phyloP scores from a whole-genome alignment of 2,888 invertebrate genomes.

The Dicranocentrus wangi region DNA sequence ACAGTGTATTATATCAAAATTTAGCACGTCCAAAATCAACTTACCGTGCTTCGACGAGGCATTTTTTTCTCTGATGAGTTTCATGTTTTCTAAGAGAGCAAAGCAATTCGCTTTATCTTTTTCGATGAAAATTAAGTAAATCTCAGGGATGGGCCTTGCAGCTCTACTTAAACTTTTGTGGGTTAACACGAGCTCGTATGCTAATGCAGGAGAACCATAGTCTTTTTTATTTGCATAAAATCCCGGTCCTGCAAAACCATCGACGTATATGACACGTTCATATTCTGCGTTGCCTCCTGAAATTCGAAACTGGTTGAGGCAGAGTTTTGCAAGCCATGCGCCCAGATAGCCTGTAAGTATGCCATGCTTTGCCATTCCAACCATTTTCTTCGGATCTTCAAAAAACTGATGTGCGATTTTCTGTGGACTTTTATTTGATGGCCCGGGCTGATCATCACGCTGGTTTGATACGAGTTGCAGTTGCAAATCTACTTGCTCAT shows the following conservation, averaged over 20 bases:
- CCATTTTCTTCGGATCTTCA: background rate
- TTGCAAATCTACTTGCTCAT: no score
- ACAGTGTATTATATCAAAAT: background rate
- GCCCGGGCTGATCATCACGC: no score
- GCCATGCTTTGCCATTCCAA: background rate
- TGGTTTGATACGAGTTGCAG: no score
- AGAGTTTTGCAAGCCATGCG: constrained; percentile 2
- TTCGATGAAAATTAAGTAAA: constrained; percentile 21
- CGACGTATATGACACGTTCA: constrained; percentile 6
- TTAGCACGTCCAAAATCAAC: no score
- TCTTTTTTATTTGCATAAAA: background rate
- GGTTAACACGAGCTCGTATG: background rate
- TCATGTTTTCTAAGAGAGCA: background rate
- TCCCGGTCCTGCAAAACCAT: constrained; percentile 28
- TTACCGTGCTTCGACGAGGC: background rate
- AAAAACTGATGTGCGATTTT: background rate
- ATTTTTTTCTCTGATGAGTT: background rate
- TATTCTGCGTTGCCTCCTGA: background rate
- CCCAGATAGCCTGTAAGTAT: background rate
- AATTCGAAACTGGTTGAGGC: background rate
- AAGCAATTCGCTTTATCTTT: background rate
- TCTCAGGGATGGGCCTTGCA: background rate
- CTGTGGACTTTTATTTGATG: no score
- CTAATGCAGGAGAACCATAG: constrained; percentile 2
- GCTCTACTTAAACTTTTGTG: background rate